These are phyloP conservation scores for Sterrhoptilus dennistouni DNA, from an alignment of 2,113 vertebrate species.

Conservation along the genomic window DNA sequence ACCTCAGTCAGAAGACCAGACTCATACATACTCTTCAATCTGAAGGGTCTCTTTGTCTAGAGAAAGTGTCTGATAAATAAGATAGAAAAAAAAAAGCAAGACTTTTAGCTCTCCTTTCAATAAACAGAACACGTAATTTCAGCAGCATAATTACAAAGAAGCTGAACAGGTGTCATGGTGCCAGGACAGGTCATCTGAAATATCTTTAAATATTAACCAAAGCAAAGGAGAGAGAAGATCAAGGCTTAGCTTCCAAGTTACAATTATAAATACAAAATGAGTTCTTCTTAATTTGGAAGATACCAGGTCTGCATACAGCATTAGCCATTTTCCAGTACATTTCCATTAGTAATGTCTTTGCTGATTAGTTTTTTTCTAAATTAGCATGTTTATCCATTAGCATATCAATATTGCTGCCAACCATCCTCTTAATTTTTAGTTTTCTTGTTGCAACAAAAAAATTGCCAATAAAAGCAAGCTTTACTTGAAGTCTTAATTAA, in stretches of 20 bases:
- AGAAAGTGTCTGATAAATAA: neutral
- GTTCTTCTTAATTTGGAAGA: conserved; percentile 75
- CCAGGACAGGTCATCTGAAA: conserved; percentile 26
- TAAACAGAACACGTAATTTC: conserved; percentile 23
- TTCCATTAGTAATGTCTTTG: conserved; percentile 85
- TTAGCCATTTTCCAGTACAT: conserved; percentile 84
- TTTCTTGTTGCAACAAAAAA: conserved; percentile 81
- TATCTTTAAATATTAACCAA: conserved; percentile 39
- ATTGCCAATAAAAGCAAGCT: conserved; percentile 83
- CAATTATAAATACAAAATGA: conserved; percentile 74
- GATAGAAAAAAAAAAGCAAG: neutral
- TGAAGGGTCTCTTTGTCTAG: neutral
- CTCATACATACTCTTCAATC: neutral
- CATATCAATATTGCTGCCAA: conserved; percentile 86
- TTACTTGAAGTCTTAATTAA: conserved; percentile 84
- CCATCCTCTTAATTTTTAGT: conserved; percentile 83
- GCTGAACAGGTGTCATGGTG: neutral
- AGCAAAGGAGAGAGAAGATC: conserved; percentile 50
- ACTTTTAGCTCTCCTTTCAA: neutral
- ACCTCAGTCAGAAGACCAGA: neutral
- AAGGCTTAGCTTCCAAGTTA: conserved; percentile 64
- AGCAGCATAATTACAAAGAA: conserved; percentile 31
- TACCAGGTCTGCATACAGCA: conserved; percentile 79
- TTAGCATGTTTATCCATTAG: conserved; percentile 85
- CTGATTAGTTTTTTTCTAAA: conserved; percentile 85